Base-by-base conservation (phyloP, 2,113 vertebrate species). In the Serilophus lunatus region DNA sequence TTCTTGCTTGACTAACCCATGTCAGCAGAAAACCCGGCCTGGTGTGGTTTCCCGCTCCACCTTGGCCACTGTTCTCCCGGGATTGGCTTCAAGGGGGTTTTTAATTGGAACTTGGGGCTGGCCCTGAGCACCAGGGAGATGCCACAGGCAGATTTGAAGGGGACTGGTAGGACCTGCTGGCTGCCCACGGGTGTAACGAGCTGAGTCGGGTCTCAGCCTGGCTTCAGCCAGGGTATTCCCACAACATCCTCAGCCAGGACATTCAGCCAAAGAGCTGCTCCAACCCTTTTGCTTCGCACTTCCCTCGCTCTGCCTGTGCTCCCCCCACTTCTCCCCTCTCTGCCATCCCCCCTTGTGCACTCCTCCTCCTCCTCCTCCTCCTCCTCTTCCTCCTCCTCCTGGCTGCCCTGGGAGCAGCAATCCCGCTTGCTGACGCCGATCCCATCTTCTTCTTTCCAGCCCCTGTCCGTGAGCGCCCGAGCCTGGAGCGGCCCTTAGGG, bases 391-490 rank as follows among this genome's bases (percentile, higher is more conserved):
- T 47, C 15, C 29, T 70, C 7, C 10, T 54, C 12, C 31, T 64
- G 0, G 33, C 64, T 65, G 70, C 76, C n/a, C 49, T 0, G 0
- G 15, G 84, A 77, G 83, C 93, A 89, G 74, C 45, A 0, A 7
- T 17, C 88, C 92, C 3, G 59, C 93, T 95, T 89, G 90, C 93
- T 91, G 92, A 87, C 0, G 87, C 87, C 88, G 92, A 96, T 82
- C 78, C 84, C 90, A 0, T 90, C 86, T 96, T 95, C 88, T 96
- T 96, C 95, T 95, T 97, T 94, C 85, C 95, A 97, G 96, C 92
- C 82, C 88, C 92, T 59, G 60, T 64, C 86, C 23, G 35, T 64
- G 88, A 91, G 90, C 57, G 9, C 95, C 95, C 44, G 40, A 66
- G 88, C 64, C 47, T 74, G 95, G 86, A 94, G 82, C 75, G 26